Base-by-base conservation (phyloP, 2,797 vertebrate genomes). In the Oreochromis mossambicus region DNA sequence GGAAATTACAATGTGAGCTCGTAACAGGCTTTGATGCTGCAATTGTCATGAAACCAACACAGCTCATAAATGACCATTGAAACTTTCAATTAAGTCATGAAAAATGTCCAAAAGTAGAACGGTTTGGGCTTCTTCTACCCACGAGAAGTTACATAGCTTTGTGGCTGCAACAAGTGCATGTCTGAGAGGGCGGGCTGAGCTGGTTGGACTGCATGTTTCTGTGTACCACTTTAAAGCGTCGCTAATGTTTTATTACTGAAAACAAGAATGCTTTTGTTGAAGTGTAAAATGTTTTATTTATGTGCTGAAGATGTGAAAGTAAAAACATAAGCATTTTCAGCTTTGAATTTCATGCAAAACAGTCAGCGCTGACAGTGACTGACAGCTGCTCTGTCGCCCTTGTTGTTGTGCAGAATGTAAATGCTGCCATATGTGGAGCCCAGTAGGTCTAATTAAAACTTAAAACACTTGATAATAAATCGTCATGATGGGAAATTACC, bases 151-250 rank as follows among this genome's bases (percentile, higher is more conserved):
- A 61, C 79, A 82, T 9, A 79, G 78, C 86, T 91, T 88, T 66
- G 90, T 73, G n/a, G 90, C 89, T 79, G 82, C 82, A 70, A 84
- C 94, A 94, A 96, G 95, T 96, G 95, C 86, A 95, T 86, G 94
- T 95, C 91, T 93, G 94, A 92, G 95, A 95, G 96, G 95, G 96
- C 91, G 86, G 95, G 78, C 88, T 3, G 89, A 87, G 88, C 84
- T 81, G 92, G 91, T 90, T 82, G 76, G 82, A 68, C 90, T 82
- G 90, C 83, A 34, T 82, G 91, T 87, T 90, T 92, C 88, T 36
- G 68, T 81, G 76, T 1, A 77, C 90, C 90, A 93, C 92, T 94
- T 94, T 91, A 92, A 93, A 92, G 92, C 4, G 5, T 13, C 4
- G 76, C 46, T 54, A 36, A 5, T 8, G 34, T 89, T 95, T 93